Evolutionary conservation across 1,140 invertebrate genomes (phyloP), one percentile per base, ranked within the genome.

Genomic region (Lepidurus couesii): DNA sequence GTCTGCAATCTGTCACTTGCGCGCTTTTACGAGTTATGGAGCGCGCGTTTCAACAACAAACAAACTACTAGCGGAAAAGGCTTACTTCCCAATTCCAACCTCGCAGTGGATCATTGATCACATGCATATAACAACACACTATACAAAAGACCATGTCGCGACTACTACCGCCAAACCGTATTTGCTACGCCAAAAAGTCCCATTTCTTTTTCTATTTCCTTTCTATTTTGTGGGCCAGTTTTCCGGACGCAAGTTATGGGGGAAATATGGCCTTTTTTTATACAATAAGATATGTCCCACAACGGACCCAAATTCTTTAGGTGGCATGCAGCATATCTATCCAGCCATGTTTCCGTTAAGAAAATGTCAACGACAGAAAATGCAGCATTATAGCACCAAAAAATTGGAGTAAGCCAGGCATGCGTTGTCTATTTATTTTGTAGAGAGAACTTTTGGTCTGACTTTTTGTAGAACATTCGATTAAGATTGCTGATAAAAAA

Each of bases 231-330:
- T 65, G 53, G 53, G 45, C 16, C 21, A 16, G 53, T 65, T 65
- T 65, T 65, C 53, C 53, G 53, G 53, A 65, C 53, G 13, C 9
- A 65, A 65, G 53, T 65, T 65, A 65, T 65, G 53, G 53, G 21
- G 53, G n/a, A 65, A 65, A 65, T 21, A 65, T 65, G 53, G 53
- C 53, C 13, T 7, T 65, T 16, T 65, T 65, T 21, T 65, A n/a
- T 65, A 21, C 53, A 65, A 13, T 13, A 65, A 65, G 21, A 65
- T 21, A 65, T 65, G 53, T 65, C 21, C 21, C 53, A 65, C 53
- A 65, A 65, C 8, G 53, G 21, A 21, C 16, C 53, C 53, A n/a
- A 13, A 65, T 65, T 65, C 21, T 65, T 16, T 65, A 7, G 6
- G 9, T 65, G n/a, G 21, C 53, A 65, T 9, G 16, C 21, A n/a